Conservation (phyloP, 2,797 vertebrate genomes). For the Crax fasciolata region DNA sequence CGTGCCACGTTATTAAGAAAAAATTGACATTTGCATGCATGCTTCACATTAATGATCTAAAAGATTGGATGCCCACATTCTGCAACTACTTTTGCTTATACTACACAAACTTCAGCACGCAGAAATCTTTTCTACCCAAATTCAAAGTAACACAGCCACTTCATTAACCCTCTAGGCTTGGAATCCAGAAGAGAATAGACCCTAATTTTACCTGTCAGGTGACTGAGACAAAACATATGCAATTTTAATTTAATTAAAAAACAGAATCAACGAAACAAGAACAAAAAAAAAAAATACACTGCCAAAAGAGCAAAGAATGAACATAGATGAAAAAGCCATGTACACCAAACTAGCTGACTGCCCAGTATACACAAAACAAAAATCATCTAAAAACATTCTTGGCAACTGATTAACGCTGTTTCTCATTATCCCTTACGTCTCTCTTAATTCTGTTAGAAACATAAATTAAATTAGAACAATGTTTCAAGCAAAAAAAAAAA, state of each 20-base stretch:
- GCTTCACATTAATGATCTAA: not conserved
- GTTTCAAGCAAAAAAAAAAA: not conserved
- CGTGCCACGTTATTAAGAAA: not conserved
- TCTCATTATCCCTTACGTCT: slow-evolving; percentile 29
- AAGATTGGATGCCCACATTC: not conserved
- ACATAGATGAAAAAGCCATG: accelerated
- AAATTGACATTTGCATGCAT: not conserved
- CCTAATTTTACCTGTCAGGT: not conserved
- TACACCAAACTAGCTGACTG: not conserved
- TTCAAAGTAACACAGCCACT: not conserved
- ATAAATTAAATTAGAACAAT: slow-evolving; percentile 9
- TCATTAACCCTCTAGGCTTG: not conserved
- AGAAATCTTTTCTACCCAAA: not conserved
- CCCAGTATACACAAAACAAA: not conserved
- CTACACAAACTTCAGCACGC: not conserved
- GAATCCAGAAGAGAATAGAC: not conserved
- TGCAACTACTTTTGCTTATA: not conserved
- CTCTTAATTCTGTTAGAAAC: not conserved
- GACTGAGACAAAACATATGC: not conserved
- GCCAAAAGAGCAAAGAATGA: not conserved
- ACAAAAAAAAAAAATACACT: not conserved
- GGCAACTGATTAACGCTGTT: slow-evolving; percentile 5
- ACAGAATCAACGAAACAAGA: not conserved
- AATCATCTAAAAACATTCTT: not conserved
- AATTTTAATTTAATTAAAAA: not conserved